A percentile compares a stretch with the other conserved stretches of the same genome.
Conservation (phyloP, 2,113 vertebrate genomes). For the Nerophis ophidion region DNA sequence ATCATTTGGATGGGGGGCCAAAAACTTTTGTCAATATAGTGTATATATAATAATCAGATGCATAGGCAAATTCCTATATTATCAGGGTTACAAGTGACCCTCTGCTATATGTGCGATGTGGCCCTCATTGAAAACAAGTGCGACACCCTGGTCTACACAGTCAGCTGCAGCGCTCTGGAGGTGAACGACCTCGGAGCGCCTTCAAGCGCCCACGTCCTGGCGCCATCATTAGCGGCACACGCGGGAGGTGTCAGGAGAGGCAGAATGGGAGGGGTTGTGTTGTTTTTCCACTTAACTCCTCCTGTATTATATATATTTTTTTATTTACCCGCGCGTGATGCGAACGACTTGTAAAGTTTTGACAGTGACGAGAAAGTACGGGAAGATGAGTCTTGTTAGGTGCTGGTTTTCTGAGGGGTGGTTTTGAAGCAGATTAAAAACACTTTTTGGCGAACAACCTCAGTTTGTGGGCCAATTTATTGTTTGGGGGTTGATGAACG, state of each 20-base stretch:
- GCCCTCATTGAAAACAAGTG: too few species aligned
- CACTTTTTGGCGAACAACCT: constrained; percentile 4
- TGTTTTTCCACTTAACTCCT: constrained; percentile 29
- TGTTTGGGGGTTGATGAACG: too few species aligned
- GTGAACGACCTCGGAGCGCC: constrained; percentile 35
- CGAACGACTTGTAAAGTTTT: constrained; percentile 12
- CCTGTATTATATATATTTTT: constrained; percentile 2
- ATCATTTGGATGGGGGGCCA: too few species aligned
- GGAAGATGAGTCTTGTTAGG: constrained; percentile 15
- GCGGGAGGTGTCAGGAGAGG: constrained; percentile 5
- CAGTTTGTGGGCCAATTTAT: constrained; percentile 3
- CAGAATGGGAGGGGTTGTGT: constrained; percentile 14
- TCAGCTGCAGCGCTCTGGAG: constrained; percentile 37
- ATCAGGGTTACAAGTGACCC: too few species aligned
- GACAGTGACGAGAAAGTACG: constrained; percentile 23
- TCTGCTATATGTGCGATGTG: too few species aligned
- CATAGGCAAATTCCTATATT: too few species aligned
- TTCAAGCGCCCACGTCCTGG: constrained; percentile 42
- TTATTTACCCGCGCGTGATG: constrained; percentile 16
- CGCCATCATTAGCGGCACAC: constrained; percentile 48
- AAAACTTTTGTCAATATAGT: too few species aligned
- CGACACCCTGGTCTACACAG: constrained; percentile 23
- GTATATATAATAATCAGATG: too few species aligned
- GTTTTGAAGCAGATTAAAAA: constrained; percentile 20
- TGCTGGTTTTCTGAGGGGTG: constrained; percentile 21